Evolutionary conservation across 2,113 vertebrate genomes (phyloP), one percentile per base, ranked within the genome.

Genomic region (Nicator chloris): DNA sequence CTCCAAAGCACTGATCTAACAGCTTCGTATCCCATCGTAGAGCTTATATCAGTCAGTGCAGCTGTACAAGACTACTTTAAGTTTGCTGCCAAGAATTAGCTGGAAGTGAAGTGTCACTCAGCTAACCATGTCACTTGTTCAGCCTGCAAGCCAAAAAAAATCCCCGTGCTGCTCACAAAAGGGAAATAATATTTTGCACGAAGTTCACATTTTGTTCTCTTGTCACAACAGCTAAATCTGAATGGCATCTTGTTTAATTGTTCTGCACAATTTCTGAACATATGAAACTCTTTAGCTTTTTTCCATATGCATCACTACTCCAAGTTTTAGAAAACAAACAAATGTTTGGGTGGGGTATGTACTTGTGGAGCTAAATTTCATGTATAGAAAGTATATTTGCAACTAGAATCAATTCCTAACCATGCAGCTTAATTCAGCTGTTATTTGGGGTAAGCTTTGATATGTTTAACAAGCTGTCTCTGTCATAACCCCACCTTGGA

Each of bases 401-500:
- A 64, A 23, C 35, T 33, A 77, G 39, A 85, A 70, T 60, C 7
- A 86, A 53, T 51, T 80, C 42, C 24, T 61, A 61, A 77, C 28
- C 63, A 71, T 79, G 15, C 39, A 6, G 23, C 42, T 90, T 60
- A 39, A 53, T 91, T 92, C 64, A 91, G 47, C 45, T 73, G 28
- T 70, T 80, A 53, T 77, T 57, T 93, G 39, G 80, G 78, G 33
- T 84, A 82, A 86, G 70, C 75, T 95, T 91, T 97, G 68, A 90
- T 81, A 90, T 7, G 15, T 83, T 91, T 92, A 86, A 90, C 27
- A 91, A 93, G 23, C 57, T 86, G 40, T 65, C 24, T 68, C 71
- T 88, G 26, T 92, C 54, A 51, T 77, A 87, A 91, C 40, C 68
- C 40, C 84, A 63, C 16, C 47, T 91, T 95, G 70, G 91, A 92